Conservation (phyloP, 2,113 vertebrate species). For the Passer montanus region DNA sequence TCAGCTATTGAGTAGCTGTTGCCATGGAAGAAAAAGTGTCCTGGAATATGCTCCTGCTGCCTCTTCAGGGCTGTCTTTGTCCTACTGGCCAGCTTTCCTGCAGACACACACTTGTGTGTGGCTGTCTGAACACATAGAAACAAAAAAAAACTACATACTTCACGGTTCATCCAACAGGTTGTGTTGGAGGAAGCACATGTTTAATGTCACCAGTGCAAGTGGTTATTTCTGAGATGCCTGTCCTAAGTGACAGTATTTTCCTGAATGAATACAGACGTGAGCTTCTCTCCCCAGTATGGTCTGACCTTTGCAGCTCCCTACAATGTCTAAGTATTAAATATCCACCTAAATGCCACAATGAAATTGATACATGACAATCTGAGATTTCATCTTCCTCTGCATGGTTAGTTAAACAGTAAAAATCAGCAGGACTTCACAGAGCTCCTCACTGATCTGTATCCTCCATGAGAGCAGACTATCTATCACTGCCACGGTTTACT, state of each 20-base stretch:
- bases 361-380: background rate
- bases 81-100: background rate
- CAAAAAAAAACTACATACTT: background rate
- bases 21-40: background rate
- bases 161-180: background rate
- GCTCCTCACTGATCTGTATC: background rate
- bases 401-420: background rate
- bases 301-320: background rate
- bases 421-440: background rate
- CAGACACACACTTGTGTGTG: background rate
- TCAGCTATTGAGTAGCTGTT: background rate
- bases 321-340: background rate
- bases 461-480: background rate
- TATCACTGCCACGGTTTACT: background rate
- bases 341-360: background rate
- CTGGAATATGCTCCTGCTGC: background rate
- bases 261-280: background rate
- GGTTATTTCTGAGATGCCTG: background rate
- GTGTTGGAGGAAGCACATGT: background rate
- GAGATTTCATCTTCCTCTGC: background rate
- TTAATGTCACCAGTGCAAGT: background rate
- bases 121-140: background rate
- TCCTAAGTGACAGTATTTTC: background rate
- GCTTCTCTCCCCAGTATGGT: background rate
- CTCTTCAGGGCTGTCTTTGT: background rate